Base-by-base conservation (phyloP, 1,140 invertebrate species). In the Aphelenchoides avenae region DNA sequence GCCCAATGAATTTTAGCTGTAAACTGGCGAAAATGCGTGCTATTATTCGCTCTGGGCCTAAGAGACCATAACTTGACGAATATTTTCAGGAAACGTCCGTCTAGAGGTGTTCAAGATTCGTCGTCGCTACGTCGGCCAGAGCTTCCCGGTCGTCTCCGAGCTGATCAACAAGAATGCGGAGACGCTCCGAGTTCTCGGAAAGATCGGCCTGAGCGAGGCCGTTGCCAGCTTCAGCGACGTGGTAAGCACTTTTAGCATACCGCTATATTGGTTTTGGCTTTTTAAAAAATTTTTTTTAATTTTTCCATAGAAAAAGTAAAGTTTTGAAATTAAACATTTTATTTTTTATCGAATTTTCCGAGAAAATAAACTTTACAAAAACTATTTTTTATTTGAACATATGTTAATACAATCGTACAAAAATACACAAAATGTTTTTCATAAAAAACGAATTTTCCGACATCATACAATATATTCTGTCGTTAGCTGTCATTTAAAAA, bases 71-170 rank as follows among this genome's bases (percentile, higher is more conserved):
- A 18, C 15, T 18, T 3, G 37, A 39, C 24, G 37, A 39, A 39
- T 57, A 15, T 3, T 49, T 67, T 68, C 37, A 64, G 68, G 47
- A 15, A 73, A 69, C 36, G 67, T 70, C 29, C 57, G 48, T 13
- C 42, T 70, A 13, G 66, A 73, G 34, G 57, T 53, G 22, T 15
- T 70, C n/a, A 41, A 60, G 20, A 52, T 70, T 9, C 57, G 55
- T 3, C 34, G 67, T 2, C 52, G 70, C 9, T 70, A 70, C 39
- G 53, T 73, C 7, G 66, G 70, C 13, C 55, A 61, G 30, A 37
- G 44, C 13, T 64, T 73, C 29, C 34, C 49, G 1, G 15, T 54
- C 11, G 33, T 70, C 9, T 15, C 47, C n/a, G 52, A 70, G 20
- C 44, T 70, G n/a, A 69, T 70, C 47, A 37, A 33, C 7, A 41